Conservation (phyloP, 2,888 invertebrate genomes). For the Itoplectis maculator region DNA sequence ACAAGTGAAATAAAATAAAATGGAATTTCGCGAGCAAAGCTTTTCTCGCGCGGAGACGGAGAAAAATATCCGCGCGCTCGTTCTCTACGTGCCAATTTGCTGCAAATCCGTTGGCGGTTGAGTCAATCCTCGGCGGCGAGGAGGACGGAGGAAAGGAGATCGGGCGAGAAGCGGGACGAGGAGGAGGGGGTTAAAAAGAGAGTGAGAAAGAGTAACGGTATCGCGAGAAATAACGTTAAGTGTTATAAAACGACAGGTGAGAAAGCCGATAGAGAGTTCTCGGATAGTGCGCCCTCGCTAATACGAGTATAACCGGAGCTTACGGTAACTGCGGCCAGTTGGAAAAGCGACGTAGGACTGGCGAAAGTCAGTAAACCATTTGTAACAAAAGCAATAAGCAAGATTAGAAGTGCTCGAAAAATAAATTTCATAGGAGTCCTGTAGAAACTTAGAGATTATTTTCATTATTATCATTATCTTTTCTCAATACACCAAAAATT, state of each 20-base stretch:
- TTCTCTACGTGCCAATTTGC: slow-evolving; percentile 56
- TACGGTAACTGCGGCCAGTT: slow-evolving; percentile 65
- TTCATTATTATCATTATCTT: too few species aligned
- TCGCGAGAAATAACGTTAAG: slow-evolving; percentile 65
- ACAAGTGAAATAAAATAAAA: slow-evolving; percentile 26
- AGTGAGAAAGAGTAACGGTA: slow-evolving; percentile 56
- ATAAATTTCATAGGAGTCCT: neutral
- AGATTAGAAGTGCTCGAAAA: slow-evolving; percentile 12
- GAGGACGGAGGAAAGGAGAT: slow-evolving; percentile 9
- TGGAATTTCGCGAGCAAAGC: slow-evolving; percentile 33
- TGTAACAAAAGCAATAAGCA: slow-evolving; percentile 6
- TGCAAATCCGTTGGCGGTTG: slow-evolving; percentile 57
- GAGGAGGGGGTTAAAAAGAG: slow-evolving; percentile 27
- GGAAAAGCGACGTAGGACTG: slow-evolving; percentile 43
- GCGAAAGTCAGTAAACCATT: slow-evolving; percentile 29
- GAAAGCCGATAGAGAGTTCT: slow-evolving; percentile 57
- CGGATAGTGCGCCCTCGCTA: slow-evolving; percentile 56
- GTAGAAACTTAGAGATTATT: neutral
- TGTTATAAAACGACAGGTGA: slow-evolving; percentile 66
- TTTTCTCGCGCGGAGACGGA: slow-evolving; percentile 4
- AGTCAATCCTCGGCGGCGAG: slow-evolving; percentile 47
- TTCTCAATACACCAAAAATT: neutral
- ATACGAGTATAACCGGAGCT: slow-evolving; percentile 68
- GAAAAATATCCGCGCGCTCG: slow-evolving; percentile 34
- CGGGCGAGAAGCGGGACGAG: slow-evolving; percentile 12